Base-by-base conservation (phyloP, 2,888 invertebrate genomes). In the Limenitis camilla region DNA sequence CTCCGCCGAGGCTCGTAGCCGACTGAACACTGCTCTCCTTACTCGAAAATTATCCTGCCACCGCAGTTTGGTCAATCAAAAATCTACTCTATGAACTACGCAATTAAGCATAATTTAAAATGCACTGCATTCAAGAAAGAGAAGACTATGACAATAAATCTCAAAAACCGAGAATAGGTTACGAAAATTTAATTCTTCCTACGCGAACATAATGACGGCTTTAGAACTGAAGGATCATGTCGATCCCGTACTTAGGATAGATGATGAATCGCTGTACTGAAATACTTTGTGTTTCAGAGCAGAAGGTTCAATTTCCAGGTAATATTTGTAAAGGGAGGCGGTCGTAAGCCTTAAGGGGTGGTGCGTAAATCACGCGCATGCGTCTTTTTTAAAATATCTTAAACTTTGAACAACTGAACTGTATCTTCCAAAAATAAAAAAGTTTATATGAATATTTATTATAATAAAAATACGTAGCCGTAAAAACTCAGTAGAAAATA, bases 311-410 rank as follows among this genome's bases (percentile, higher is more conserved):
- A 74, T 77, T 86, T 86, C 65, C 76, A 71, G 69, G 69, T 69
- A 63, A 69, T 70, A 67, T 69, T 66, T 67, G 61, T 60, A 61
- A 60, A 76, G 74, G 76, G 79, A 85, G 87, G 86, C 87, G 87
- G 86, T 85, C 86, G 85, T 86, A 85, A 79, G 78, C 78, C 76
- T 81, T 66, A 64, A 85, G 85, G 88, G 88, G 88, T 87, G 88
- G 86, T 75, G 85, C 87, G 83, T 80, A 78, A 75, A 74, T 67
- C 53, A 61, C 76, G 83, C 88, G 88, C 88, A 86, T 84, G 88
- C 88, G 88, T 82, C 73, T 71, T 74, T 78, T 74, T 68, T 69
- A 61, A 69, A 78, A 80, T 72, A 79, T 71, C 67, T 59, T 52
- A 65, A 81, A 78, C 69, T 81, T 74, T 66, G 49, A 43, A 54